Base-by-base conservation (phyloP, 2,113 vertebrate genomes). In the Carassius gibelio region DNA sequence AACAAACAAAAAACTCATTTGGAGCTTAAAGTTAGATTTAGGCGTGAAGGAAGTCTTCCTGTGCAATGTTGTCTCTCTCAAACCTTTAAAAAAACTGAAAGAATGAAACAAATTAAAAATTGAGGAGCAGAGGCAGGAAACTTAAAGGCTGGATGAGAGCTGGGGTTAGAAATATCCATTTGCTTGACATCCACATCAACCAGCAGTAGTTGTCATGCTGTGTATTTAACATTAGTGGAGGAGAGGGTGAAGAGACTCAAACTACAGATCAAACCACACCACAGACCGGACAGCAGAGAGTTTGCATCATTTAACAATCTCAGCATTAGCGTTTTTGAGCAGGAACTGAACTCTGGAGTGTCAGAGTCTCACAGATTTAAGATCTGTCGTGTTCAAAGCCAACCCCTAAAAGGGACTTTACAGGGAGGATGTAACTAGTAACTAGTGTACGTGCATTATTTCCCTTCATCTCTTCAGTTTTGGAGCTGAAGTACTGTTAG, bases 101-200 rank as follows among this genome's bases (percentile, higher is more conserved):
- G 30, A 95, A 94, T 94, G 4, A 95, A 96, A 95, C 95, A 84
- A 81, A 79, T 81, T 26, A 82, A 86, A 78, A 78, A 74, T 89
- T 77, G 50, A 71, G 78, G 77, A 92, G 90, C 72, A 95, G 92
- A 93, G 94, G 88, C 92, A 90, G 94, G 95, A 94, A 96, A 96
- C 92, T 69, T 87, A 94, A 95, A 91, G 92, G 95, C 95, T 94
- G 93, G 95, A 96, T 94, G 94, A 96, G 93, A 95, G 94, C 92
- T 91, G 92, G 94, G 93, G 95, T 97, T 96, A 98, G 97, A 99
- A 99, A 99, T 99, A 98, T 97, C 97, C 94, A 94, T 93, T 96
- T 94, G 91, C 96, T 95, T 95, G 97, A 96, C 98, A 99, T 99
- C 98, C 97, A 97, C 91, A 93, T 93, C 89, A 45, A 93, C 94